Evolutionary conservation across 2,888 invertebrate genomes (phyloP), one percentile per base, ranked within the genome.

Genomic region (Carcina quercana): DNA sequence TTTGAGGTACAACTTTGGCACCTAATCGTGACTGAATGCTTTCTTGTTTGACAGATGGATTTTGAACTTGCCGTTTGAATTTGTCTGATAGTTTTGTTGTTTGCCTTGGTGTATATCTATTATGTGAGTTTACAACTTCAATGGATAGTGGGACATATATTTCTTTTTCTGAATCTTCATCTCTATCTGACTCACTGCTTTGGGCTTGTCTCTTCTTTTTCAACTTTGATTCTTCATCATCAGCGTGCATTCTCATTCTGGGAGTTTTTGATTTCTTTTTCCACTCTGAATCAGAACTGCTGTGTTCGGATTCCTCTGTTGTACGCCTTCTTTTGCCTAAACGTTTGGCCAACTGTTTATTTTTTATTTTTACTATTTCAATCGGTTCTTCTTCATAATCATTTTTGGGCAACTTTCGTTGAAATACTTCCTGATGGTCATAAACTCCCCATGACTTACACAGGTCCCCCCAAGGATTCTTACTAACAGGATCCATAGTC

Each of bases 161-260:
- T 33, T 70, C 67, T 22, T 50, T 54, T 20, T 58, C 53, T 14
- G 34, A 8, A 3, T 24, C 24, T 11, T 11, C 12, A 10, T 60
- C 53, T 41, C 53, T 45, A 11, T 50, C 42, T 34, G 47, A 47
- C 49, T 49, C 60, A 34, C 35, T 46, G 38, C 38, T 32, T 42
- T 51, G 56, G 38, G 38, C 32, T 42, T 51, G 56, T 49, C 48
- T 68, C 49, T 50, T 73, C 50, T 67, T 65, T 46, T 50, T 75
- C 45, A 55, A 70, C 55, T 87, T 89, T 34, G 88, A 87, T 64
- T 93, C 92, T 68, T 92, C 91, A 58, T 94, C 94, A 69, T 94
- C 94, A n/a, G 94, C 94, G 66, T 91, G 92, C 94, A 94, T 94
- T 50, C 92, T 82, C 93, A 94, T 93, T 51, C 92, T 76, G 5